Percentiles rank a stretch among this genome's conserved stretches.
phyloP scores from a whole-genome alignment of 2,113 vertebrate species.

The Leptobrachium ailaonicum region DNA sequence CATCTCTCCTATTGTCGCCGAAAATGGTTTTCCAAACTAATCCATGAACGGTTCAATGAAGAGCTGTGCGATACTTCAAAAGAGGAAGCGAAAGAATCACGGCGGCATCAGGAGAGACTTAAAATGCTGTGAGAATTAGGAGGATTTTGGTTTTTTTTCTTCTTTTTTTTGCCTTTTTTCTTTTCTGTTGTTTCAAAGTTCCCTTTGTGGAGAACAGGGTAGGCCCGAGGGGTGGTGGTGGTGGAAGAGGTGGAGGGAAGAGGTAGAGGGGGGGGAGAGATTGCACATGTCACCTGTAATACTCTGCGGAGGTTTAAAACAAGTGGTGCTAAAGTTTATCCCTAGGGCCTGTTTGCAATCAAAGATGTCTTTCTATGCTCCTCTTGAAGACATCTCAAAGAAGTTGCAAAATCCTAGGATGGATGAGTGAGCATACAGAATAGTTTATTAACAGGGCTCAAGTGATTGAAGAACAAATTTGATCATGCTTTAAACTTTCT shows the following conservation, averaged over 20 bases:
- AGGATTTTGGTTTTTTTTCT: slow-evolving; percentile 32
- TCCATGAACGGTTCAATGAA: slow-evolving; percentile 36
- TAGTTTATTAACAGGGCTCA: slow-evolving; percentile 75
- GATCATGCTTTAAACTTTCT: slow-evolving; percentile 70
- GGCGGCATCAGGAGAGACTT: slow-evolving; percentile 22
- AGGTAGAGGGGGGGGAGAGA: slow-evolving; percentile 51
- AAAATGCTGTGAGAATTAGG: slow-evolving; percentile 42
- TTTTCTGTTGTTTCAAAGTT: slow-evolving; percentile 47
- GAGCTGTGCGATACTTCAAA: slow-evolving; percentile 34
- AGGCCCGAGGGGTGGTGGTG: slow-evolving; percentile 47
- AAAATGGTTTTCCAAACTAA: slow-evolving; percentile 36
- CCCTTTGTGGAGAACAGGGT: slow-evolving; percentile 47
- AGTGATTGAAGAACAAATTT: slow-evolving; percentile 85
- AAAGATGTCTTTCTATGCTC: slow-evolving; percentile 78
- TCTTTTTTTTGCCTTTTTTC: too few species aligned
- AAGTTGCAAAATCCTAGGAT: slow-evolving; percentile 65
- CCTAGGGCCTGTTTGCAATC: slow-evolving; percentile 67
- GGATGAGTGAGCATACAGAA: slow-evolving; percentile 74
- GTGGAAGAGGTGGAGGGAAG: slow-evolving; percentile 12
- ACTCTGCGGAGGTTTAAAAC: slow-evolving; percentile 59
- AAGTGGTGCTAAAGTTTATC: slow-evolving; percentile 70
- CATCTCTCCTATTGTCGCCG: slow-evolving; percentile 20
- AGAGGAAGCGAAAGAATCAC: slow-evolving; percentile 16
- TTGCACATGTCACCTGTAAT: slow-evolving; percentile 68
- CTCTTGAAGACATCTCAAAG: slow-evolving; percentile 65